Evolutionary conservation across 1,140 invertebrate genomes (phyloP), one percentile per base, ranked within the genome.

Genomic region (Planococcus citri): DNA sequence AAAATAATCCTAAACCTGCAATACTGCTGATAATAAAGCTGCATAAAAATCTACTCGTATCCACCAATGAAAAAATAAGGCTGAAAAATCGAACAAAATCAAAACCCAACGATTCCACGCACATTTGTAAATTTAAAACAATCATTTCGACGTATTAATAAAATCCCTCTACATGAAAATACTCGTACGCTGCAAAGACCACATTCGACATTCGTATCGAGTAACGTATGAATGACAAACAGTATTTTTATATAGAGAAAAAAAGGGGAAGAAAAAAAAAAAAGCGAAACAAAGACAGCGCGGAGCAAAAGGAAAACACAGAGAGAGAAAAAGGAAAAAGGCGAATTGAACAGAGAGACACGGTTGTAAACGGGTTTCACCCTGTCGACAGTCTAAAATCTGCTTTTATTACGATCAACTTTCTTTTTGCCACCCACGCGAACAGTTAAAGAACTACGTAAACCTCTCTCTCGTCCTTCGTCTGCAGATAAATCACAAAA

Each of bases 201-300:
- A 33, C 17, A 51, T 51, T 51, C 41, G 17, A 17, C 41, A 51
- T 51, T 51, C n/a, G 29, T 33, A 33, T n/a, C 6, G 14, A 64
- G 20, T 20, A 64, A 64, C 60, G 60, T 64, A 64, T 64, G 60
- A 64, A 64, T 64, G 60, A 64, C 60, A 64, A 64, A 64, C 60
- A 64, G 60, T 64, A 10, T 14, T 17, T 17, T 51, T 51, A 51
- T 37, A n/a, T n/a, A n/a, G n/a, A n/a, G n/a, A n/a, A 12, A 33
- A 58, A 58, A 8, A 58, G 51, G 21, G 51, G 21, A 4, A 58
- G 21, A 58, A 8, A 58, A n/a, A 58, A 58, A 58, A 22, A 58
- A 58, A 6, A 58, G 17, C 29, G 29, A 58, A n/a, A 58, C 17
- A n/a, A 4, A 64, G 25, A 64, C 3, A 17, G 8, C 12, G 25